A percentile compares a stretch with the other conserved stretches of the same genome.
Conservation (phyloP, 1,140 invertebrate species). For the Drosophila lini region DNA sequence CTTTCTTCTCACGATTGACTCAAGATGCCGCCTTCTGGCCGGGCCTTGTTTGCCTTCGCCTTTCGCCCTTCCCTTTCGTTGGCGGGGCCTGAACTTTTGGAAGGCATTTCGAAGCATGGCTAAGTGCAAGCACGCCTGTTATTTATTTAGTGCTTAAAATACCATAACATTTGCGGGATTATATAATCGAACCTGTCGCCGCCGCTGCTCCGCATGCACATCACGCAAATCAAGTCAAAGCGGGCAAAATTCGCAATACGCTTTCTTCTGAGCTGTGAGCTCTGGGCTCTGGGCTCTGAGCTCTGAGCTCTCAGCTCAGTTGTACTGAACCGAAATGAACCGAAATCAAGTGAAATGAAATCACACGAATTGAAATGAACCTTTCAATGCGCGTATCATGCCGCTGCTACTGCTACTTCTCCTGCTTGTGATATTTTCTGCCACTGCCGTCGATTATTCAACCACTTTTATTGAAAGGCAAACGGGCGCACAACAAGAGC, state of each 20-base stretch:
- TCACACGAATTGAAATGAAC: constrained; percentile 54
- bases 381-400: constrained; percentile 62
- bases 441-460: constrained; percentile 68
- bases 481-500: constrained; percentile 68
- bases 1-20: constrained; percentile 28
- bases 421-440: constrained; percentile 39
- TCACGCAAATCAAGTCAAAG: constrained; percentile 77
- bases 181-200: constrained; percentile 61
- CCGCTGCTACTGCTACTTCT: constrained; percentile 16
- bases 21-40: constrained; percentile 17
- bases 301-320: constrained; percentile 1
- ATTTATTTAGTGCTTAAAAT: constrained; percentile 80
- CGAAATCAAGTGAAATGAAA: constrained; percentile 36
- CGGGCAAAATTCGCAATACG: constrained; percentile 66
- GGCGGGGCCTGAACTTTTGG: constrained; percentile 54
- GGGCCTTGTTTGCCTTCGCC: constrained; percentile 32
- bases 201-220: constrained; percentile 64
- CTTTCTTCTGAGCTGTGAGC: constrained; percentile 62
- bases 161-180: constrained; percentile 77
- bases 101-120: constrained; percentile 51
- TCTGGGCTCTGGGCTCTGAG: not conserved
- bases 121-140: constrained; percentile 58
- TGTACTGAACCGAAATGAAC: constrained; percentile 10
- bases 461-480: constrained; percentile 80
- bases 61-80: constrained; percentile 66